These are phyloP conservation scores for Craniophora ligustri DNA, from an alignment of 2,888 invertebrate genomes.

Conservation along the genomic window DNA sequence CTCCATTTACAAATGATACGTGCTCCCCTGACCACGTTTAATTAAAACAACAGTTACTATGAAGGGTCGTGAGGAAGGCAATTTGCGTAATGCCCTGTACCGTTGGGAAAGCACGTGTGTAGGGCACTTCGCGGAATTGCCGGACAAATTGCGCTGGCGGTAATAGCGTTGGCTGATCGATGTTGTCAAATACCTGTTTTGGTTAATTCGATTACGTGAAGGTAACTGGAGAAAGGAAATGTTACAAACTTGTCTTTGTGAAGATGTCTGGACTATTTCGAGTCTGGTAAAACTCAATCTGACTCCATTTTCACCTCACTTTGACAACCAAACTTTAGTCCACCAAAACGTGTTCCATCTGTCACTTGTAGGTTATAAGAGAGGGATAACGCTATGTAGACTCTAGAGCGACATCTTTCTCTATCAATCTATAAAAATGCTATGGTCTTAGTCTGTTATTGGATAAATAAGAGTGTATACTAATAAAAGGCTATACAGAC, in stretches of 20 bases:
- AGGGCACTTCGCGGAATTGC: conserved; percentile 22
- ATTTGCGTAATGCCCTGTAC: conserved; percentile 39
- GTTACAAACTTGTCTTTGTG: neutral
- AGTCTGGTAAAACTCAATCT: too few relatives aligned
- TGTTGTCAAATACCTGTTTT: conserved; percentile 17
- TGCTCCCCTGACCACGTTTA: conserved; percentile 6
- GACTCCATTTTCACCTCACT: too few relatives aligned
- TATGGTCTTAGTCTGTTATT: too few relatives aligned
- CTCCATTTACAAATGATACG: neutral
- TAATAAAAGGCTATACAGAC: too few relatives aligned
- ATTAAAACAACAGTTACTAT: conserved; percentile 33
- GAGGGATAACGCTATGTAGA: too few relatives aligned
- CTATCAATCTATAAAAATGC: too few relatives aligned
- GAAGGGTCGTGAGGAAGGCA: conserved; percentile 33
- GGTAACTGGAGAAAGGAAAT: neutral
- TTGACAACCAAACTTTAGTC: too few relatives aligned
- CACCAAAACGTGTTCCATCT: too few relatives aligned
- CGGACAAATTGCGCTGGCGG: conserved; percentile 31
- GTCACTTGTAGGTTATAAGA: too few relatives aligned
- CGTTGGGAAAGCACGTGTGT: conserved; percentile 38
- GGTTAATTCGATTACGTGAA: conserved; percentile 24
- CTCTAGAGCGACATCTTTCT: too few relatives aligned
- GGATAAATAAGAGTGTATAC: too few relatives aligned
- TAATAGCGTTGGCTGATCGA: conserved; percentile 14
- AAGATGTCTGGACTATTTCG: neutral